These are phyloP conservation scores for Leptogaster cylindrica DNA, from an alignment of 2,888 invertebrate genomes.

Conservation along the genomic window DNA sequence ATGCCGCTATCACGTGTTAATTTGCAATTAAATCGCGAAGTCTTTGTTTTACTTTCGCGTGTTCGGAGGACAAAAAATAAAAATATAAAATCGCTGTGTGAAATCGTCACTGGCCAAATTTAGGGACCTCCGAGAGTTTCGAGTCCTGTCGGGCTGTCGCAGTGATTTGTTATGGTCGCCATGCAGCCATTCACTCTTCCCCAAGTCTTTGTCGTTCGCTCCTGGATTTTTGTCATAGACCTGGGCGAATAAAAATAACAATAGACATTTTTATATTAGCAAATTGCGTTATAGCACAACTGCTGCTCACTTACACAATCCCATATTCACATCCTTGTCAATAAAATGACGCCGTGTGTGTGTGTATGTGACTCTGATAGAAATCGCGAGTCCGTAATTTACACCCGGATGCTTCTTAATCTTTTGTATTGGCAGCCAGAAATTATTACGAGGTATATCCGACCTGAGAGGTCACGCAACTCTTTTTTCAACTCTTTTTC, in stretches of 20 bases:
- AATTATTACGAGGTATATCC: neutral
- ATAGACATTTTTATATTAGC: too few species aligned
- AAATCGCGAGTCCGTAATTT: neutral
- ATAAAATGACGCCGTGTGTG: neutral
- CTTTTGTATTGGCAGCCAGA: neutral
- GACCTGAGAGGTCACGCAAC: neutral
- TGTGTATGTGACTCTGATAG: too few species aligned
- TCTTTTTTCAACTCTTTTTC: too few species aligned
- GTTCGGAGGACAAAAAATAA: too few species aligned
- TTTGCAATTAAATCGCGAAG: neutral
- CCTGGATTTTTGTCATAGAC: too few species aligned
- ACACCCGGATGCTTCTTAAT: neutral
- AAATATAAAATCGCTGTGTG: neutral
- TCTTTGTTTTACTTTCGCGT: neutral
- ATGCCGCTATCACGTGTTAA: neutral
- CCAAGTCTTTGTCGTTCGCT: too few species aligned
- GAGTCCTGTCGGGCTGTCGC: neutral
- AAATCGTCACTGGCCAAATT: neutral
- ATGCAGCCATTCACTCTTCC: too few species aligned
- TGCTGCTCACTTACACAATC: too few species aligned
- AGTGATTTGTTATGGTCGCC: neutral
- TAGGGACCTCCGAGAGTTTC: neutral
- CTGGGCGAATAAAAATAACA: too few species aligned
- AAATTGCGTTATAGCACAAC: too few species aligned
- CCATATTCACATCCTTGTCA: too few species aligned